These are phyloP conservation scores for Ctena decussata DNA, from an alignment of 2,888 invertebrate species.

Conservation along the genomic window DNA sequence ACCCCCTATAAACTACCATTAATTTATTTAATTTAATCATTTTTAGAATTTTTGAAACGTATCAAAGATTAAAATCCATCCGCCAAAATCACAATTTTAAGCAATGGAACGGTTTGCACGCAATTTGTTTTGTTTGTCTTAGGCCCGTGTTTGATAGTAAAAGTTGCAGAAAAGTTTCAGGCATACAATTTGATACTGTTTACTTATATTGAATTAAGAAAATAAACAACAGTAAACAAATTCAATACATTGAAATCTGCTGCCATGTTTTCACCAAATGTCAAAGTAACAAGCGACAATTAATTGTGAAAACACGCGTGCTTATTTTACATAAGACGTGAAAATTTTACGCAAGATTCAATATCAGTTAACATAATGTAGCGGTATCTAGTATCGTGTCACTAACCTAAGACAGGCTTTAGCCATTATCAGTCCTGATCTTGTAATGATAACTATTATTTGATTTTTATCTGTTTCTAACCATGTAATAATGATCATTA, in stretches of 20 bases:
- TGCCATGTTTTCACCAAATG: neutral
- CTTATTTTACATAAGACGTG: neutral
- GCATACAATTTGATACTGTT: too few species aligned
- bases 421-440: neutral
- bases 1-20: too few species aligned
- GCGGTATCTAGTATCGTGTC: neutral
- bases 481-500: neutral
- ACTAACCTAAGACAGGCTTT: neutral
- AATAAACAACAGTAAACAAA: too few species aligned
- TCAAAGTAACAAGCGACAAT: neutral
- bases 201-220: too few species aligned
- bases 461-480: neutral
- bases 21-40: too few species aligned
- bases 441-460: neutral
- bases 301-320: slow-evolving; percentile 2
- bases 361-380: neutral
- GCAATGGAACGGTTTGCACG: too few species aligned
- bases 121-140: too few species aligned
- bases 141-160: too few species aligned
- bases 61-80: too few species aligned
- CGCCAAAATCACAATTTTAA: too few species aligned
- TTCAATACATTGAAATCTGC: neutral
- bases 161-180: too few species aligned
- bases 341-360: neutral
- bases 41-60: too few species aligned